Percentiles rank a stretch among this genome's conserved stretches.
phyloP scores from a whole-genome alignment of 2,888 invertebrate genomes.

The Escarpia spicata region DNA sequence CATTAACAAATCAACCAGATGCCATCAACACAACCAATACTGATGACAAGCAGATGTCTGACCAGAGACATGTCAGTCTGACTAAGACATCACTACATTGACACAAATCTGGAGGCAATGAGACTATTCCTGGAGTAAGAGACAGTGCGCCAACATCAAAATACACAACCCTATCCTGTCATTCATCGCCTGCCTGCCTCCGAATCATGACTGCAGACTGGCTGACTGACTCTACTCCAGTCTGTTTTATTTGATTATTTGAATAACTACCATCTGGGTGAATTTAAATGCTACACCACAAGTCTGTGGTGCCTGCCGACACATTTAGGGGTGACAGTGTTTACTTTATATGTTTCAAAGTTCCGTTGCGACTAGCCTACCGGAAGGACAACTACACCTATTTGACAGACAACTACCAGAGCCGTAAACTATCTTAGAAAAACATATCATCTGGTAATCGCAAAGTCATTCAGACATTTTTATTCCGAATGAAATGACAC shows the following conservation, averaged over 20 bases:
- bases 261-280: background rate
- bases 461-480: background rate
- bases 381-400: background rate
- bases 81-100: background rate
- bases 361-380: background rate
- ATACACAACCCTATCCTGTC: background rate
- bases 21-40: background rate
- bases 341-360: conserved; percentile 1
- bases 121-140: background rate
- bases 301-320: background rate
- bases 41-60: background rate
- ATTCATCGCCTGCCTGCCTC: background rate
- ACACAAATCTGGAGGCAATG: background rate
- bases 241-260: background rate
- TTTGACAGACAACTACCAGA: background rate
- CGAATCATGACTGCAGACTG: background rate
- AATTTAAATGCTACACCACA: background rate
- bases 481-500: background rate
- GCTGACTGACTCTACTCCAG: background rate
- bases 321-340: background rate
- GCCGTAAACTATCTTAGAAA: background rate
- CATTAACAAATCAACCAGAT: background rate
- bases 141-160: background rate
- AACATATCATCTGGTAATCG: background rate
- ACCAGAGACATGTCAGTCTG: background rate